Base-by-base conservation (phyloP, 2,797 vertebrate genomes). In the Sebastes iracundus region DNA sequence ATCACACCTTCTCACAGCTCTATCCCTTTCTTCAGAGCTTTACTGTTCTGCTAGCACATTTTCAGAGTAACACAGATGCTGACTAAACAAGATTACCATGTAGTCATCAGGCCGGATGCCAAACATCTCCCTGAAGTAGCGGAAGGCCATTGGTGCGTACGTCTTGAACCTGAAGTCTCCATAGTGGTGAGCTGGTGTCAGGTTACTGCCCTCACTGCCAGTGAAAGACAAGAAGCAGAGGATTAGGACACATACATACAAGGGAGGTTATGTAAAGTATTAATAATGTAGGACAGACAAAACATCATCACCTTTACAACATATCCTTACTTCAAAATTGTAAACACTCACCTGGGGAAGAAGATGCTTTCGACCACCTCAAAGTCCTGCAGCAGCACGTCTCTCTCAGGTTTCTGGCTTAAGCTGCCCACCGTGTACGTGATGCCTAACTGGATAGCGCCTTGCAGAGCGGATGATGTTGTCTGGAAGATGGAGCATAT, bases 311-410 rank as follows among this genome's bases (percentile, higher is more conserved):
- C 38, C 35, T 60, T 63, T 33, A 27, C 2, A 27, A 16, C 22
- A 49, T 2, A 55, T 53, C 4, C 13, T 30, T 33, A 38, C 2
- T 32, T 60, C 1, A 27, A 60, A 4, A 6, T 49, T 28, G 25
- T 38, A n/a, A 71, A 78, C 23, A 81, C 81, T 77, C 64, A 97
- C 98, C 96, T 94, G 1, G 98, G 98, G 87, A 99, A 99, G 92
- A 98, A 98, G 82, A 99, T 97, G 85, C 97, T 99, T 90, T 99
- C 98, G 23, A 99, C 97, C 46, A 98, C 98, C 13, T 99, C 98
- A 94, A 99, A 99, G 74, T 99, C 98, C 92, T 99, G 98, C 95
- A 99, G 97, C 80, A 99, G 97, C 33, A 99, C 98, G 3, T 99
- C 98, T 25, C 98, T 93, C 85, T 99, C 98, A 0, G 98, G 97